Evolutionary conservation across 1,140 invertebrate genomes (phyloP).

Genomic region (Brachionus paranguensis): DNA sequence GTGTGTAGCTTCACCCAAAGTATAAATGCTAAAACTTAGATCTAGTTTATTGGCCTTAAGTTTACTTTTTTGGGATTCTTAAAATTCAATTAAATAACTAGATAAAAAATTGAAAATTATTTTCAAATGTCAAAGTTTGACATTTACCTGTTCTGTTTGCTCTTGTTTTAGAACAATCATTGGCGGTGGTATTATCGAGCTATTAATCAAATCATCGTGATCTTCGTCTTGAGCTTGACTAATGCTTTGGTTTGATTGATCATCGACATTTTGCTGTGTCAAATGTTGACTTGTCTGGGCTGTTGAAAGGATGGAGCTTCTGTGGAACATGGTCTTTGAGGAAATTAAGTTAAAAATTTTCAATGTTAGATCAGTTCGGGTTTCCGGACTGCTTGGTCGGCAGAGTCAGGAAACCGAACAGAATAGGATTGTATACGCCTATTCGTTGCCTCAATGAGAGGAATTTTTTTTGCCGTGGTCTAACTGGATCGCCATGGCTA

Average conservation of each 20-base stretch:
- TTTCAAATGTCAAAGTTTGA: background rate
- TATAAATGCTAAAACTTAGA: background rate
- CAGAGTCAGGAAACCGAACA: background rate
- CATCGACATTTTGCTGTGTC: background rate
- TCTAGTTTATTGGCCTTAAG: background rate
- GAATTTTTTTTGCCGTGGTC: background rate
- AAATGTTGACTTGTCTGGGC: background rate
- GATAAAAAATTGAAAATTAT: conserved; percentile 10
- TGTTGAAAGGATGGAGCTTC: background rate
- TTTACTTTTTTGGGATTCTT: background rate
- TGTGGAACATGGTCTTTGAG: background rate
- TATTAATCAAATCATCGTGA: conserved; percentile 29
- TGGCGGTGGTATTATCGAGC: conserved; percentile 22
- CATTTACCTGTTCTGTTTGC: conserved; percentile 18
- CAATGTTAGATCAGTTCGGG: background rate
- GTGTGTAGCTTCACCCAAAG: background rate
- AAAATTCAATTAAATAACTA: background rate
- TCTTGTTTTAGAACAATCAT: conserved; percentile 28
- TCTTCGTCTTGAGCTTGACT: conserved; percentile 4
- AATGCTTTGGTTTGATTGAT: background rate
- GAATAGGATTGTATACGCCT: background rate
- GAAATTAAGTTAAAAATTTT: background rate
- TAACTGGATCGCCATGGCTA: background rate
- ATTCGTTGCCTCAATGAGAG: background rate
- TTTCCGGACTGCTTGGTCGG: background rate